Evolutionary conservation across 2,888 invertebrate species (phyloP), one percentile per base, ranked within the genome.

Genomic region (Archips crataeganus): DNA sequence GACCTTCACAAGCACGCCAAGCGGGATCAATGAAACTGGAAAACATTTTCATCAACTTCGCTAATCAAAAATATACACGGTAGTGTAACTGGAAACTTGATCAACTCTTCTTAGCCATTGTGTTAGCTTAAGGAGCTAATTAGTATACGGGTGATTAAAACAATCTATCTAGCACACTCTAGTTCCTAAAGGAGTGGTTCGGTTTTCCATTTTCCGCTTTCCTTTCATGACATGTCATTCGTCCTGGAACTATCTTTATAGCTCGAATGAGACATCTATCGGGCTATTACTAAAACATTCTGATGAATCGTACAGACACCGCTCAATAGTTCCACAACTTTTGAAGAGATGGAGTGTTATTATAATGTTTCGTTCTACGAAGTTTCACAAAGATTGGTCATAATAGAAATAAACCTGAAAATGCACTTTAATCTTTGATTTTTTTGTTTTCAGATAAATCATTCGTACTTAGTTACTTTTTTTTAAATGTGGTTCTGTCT

Each of bases 1-100:
- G 93, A 92, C 93, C 92, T 91, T 89, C 86, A 87, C 79, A 71
- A 78, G 75, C 71, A 77, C 75, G 70, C 15, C 36, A 36, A 65
- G 82, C 51, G 51, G 47, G 82, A 88, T 90, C 86, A 80, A 89
- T 89, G 81, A 81, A 79, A 76, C 64, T 67, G 68, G 59, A 75
- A 74, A 71, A 70, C 64, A 63, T 67, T 69, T 74, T 64, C 65
- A 74, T 65, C 57, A 64, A 64, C 36, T 32, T 47, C n/a, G 10
- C 51, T 59, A 9, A 74, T 60, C 49, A 63, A 73, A 72, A 60
- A 23, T 65, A 65, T 45, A 36, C 39, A 6, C 57, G 57, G 57
- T 32, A 32, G 32, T 57, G 32, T 57, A 11, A 32, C 57, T 1
- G 10, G 32, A 15, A 49, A 23, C 15, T 6, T 6, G 57, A 57